Conservation (phyloP, 2,888 invertebrate genomes). For the Diadromus collaris region DNA sequence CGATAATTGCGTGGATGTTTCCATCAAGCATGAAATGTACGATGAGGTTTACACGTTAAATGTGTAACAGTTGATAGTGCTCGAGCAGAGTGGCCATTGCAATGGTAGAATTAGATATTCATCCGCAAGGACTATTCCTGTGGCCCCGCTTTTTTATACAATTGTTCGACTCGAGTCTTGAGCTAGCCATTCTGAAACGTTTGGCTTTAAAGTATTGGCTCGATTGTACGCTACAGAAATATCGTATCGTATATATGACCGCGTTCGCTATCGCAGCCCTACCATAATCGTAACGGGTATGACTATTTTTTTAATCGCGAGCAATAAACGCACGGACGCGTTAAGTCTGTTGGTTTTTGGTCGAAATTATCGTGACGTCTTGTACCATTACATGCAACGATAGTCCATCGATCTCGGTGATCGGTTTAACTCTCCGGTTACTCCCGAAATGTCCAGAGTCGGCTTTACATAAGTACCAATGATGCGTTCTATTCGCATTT, state of each 20-base stretch:
- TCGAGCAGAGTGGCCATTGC: slow-evolving; percentile 55
- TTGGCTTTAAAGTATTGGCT: slow-evolving; percentile 57
- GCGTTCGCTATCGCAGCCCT: slow-evolving; percentile 26
- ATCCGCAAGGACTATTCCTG: slow-evolving; percentile 8
- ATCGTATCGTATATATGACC: slow-evolving; percentile 48
- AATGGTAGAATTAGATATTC: slow-evolving; percentile 26
- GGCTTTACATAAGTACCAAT: not conserved
- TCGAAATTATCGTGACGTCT: slow-evolving; percentile 37
- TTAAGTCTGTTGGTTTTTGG: slow-evolving; percentile 40
- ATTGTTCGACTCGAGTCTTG: slow-evolving; percentile 53
- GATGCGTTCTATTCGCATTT: not conserved
- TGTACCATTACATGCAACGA: not conserved
- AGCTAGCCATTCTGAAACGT: slow-evolving; percentile 52
- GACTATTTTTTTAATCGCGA: slow-evolving; percentile 21
- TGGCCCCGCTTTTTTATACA: slow-evolving; percentile 17
- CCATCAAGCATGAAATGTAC: slow-evolving; percentile 23
- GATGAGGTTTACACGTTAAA: slow-evolving; percentile 50
- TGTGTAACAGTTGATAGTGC: slow-evolving; percentile 28
- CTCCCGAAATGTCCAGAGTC: not conserved
- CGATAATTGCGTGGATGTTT: slow-evolving; percentile 12
- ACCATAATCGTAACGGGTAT: slow-evolving; percentile 34
- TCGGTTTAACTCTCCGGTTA: not conserved
- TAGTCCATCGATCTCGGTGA: not conserved
- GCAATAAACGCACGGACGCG: slow-evolving; percentile 3
- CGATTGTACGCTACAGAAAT: slow-evolving; percentile 41